Base-by-base conservation (phyloP, 2,113 vertebrate genomes). In the Hippocampus barbouri region DNA sequence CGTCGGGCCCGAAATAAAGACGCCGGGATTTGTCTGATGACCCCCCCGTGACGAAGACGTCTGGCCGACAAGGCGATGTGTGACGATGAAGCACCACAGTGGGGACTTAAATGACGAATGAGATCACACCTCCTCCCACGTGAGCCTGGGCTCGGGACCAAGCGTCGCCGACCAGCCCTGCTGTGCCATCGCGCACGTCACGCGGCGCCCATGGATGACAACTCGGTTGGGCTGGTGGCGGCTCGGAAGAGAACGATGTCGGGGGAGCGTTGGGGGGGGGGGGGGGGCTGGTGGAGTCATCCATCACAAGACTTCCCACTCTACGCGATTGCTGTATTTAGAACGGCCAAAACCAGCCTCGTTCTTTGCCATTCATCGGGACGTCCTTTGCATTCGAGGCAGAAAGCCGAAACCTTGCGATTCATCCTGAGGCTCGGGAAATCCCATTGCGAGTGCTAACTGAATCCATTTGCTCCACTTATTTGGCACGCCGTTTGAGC, bases 121-220 rank as follows among this genome's bases (percentile, higher is more conserved):
- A 14, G 53, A 86, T 82, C 68, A 67, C 83, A 76, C 79, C 61
- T 83, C 83, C 68, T 74, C 89, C 89, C 75, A 88, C 84, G 66
- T 66, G 73, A 74, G 34, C 30, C 69, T 30, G 41, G 47, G 51
- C 73, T 70, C 66, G 15, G 69, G 72, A 74, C 78, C 59, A 59
- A 77, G 60, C 64, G 72, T 76, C 27, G n/a, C 15, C 49, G 72
- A 74, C 79, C 72, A 62, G 74, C 49, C 40, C 68, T 77, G 73
- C 38, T 51, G 68, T n/a, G 51, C 34, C 69, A 70, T 73, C 72
- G 61, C 73, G 80, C 72, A 61, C 72, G 70, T 79, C 60, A 5
- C 54, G 75, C 12, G 53, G 62, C 72, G 34, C 56, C 72, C 41
- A n/a, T 71, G 77, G 76, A 71, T n/a, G 75, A 45, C 27, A 68